Conservation (phyloP, 1,140 invertebrate species). For the Hestina assimilis region DNA sequence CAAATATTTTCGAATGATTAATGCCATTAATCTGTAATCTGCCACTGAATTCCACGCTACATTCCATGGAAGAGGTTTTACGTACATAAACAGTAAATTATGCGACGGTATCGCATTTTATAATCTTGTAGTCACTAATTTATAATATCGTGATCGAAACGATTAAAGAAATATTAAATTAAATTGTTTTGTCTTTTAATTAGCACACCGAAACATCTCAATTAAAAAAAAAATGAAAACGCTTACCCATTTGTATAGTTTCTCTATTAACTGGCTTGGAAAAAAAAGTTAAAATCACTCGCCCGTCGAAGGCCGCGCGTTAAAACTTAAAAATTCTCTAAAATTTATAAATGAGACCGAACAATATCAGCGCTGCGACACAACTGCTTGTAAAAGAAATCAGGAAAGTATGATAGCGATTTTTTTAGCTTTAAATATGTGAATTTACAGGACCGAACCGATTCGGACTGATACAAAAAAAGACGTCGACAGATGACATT, state of each 20-base stretch:
- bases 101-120: constrained; percentile 24
- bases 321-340: constrained; percentile 31
- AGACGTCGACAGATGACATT: constrained; percentile 50
- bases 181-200: constrained; percentile 9
- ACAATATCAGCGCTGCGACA: constrained; percentile 48
- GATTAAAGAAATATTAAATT: constrained; percentile 15
- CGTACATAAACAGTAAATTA: constrained; percentile 38
- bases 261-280: constrained; percentile 18
- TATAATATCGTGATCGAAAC: constrained; percentile 17
- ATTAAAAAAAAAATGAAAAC: constrained; percentile 23
- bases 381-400: constrained; percentile 58
- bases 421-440: constrained; percentile 55
- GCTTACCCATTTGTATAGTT: constrained; percentile 45
- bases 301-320: constrained; percentile 10
- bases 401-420: constrained; percentile 53
- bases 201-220: constrained; percentile 5
- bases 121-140: constrained; percentile 25
- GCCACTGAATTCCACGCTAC: constrained; percentile 64
- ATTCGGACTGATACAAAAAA: constrained; percentile 55
- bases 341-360: constrained; percentile 48
- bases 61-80: constrained; percentile 38
- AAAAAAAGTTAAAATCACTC: constrained; percentile 27
- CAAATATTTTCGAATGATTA: constrained; percentile 62
- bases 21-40: constrained; percentile 68
- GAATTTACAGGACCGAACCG: constrained; percentile 54